A percentile compares a stretch with the other conserved stretches of the same genome.
Conservation (phyloP, 2,888 invertebrate species). For the Julus scandinavius region DNA sequence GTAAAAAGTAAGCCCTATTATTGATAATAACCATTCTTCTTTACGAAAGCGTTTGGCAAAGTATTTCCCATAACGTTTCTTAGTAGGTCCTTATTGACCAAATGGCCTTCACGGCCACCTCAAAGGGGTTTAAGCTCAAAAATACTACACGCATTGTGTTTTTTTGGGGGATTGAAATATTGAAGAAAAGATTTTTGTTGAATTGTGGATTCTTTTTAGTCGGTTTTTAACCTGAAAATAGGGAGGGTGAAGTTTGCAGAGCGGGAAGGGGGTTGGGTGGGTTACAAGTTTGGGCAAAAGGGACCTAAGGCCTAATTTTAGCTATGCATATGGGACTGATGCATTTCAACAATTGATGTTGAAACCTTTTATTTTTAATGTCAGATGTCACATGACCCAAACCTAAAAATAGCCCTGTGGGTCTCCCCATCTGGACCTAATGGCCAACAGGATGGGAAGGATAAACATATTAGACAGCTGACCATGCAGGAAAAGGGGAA, state of each 20-base stretch:
- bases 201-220: slow-evolving; percentile 13
- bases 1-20: not conserved
- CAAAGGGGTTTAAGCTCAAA: slow-evolving; percentile 19
- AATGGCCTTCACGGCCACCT: not conserved
- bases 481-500: slow-evolving; percentile 48
- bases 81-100: not conserved
- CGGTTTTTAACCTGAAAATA: slow-evolving; percentile 31
- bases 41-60: not conserved
- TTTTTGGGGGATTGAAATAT: slow-evolving; percentile 13
- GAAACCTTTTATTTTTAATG: slow-evolving; percentile 46
- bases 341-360: slow-evolving; percentile 51
- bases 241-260: slow-evolving; percentile 14
- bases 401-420: slow-evolving; percentile 52
- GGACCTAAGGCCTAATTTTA: slow-evolving; percentile 40
- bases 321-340: slow-evolving; percentile 39
- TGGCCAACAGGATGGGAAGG: slow-evolving; percentile 53
- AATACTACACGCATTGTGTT: slow-evolving; percentile 39
- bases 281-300: not conserved
- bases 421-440: slow-evolving; percentile 53
- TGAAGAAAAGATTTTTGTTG: slow-evolving; percentile 34
- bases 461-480: slow-evolving; percentile 55
- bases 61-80: not conserved
- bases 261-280: slow-evolving; percentile 5
- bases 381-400: slow-evolving; percentile 54
- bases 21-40: slow-evolving; percentile 6